Base-by-base conservation (phyloP, 2,888 invertebrate species). In the Criorhina ranunculi region DNA sequence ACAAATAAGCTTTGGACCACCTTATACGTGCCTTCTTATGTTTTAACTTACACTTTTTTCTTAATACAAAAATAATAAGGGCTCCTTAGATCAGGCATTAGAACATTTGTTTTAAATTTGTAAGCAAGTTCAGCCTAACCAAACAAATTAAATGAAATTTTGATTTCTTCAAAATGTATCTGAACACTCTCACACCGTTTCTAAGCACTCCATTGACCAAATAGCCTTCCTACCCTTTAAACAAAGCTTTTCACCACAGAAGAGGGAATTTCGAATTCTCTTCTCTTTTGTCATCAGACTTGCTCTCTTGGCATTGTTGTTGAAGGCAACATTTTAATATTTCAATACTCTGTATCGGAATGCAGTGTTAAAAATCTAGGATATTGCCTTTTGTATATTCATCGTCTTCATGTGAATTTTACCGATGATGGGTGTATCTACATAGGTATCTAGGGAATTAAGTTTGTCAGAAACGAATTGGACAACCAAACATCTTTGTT, bases 231-330 rank as follows among this genome's bases (percentile, higher is more conserved):
- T n/a, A 19, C 29, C 12, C 24, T 3, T 24, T 15, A 51, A 6
- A 6, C 15, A n/a, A 5, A 73, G 62, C 73, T 73, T 73, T 44
- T 44, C 62, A 73, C 73, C 73, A 73, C 44, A 8, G 7, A 9
- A 31, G 8, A 19, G 2, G 1, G 44, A 42, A 11, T 33, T 51
- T 42, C 19, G 29, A 40, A 33, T 15, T 9, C 17, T 19, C 11
- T 24, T 15, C 35, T 62, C 46, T 6, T 19, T 19, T 19, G 0
- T 1, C 4, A 29, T 46, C 46, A 8, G 5, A 0, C 33, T 29
- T 17, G 12, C 15, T 40, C 29, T 11, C 15, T n/a, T n/a, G 0
- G 5, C 8, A 6, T 40, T 24, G 12, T 4, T 57, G 29, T 15
- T 44, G 33, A 37, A 31, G 12, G 37, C 9, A 29, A 29, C 37